A percentile compares a stretch with the other conserved stretches of the same genome.
phyloP scores from a whole-genome alignment of 2,797 vertebrate genomes.

The Anniella stebbinsi region DNA sequence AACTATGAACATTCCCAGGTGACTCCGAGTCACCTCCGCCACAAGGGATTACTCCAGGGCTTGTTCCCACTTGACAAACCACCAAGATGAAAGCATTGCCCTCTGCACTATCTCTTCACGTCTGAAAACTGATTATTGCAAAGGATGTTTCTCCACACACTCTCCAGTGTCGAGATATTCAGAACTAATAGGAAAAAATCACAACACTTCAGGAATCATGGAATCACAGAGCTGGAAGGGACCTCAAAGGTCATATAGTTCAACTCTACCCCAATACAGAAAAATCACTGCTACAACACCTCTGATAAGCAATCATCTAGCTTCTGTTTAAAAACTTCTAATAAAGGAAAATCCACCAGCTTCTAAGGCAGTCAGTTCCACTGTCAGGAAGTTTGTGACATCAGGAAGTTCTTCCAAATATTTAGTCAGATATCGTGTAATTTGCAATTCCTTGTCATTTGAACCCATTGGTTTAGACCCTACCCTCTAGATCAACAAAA shows the following conservation, averaged over 20 bases:
- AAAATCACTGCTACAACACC: background rate
- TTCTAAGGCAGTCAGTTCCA: too few relatives aligned
- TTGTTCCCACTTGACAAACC: slow-evolving; percentile 59
- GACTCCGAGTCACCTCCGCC: slow-evolving; percentile 10
- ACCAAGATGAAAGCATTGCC: background rate
- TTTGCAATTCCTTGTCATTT: too few relatives aligned
- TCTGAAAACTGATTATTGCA: background rate
- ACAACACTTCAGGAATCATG: background rate
- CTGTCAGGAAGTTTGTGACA: too few relatives aligned
- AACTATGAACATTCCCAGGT: background rate
- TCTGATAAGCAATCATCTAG: background rate
- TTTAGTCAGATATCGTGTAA: too few relatives aligned
- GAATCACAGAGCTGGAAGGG: background rate
- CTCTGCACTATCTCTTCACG: background rate
- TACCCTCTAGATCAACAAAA: too few relatives aligned
- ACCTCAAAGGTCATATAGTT: background rate
- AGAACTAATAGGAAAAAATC: background rate
- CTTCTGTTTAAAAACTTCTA: background rate
- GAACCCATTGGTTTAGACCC: too few relatives aligned
- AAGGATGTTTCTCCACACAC: background rate
- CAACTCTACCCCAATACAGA: background rate
- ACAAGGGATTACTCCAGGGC: background rate
- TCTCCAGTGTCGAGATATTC: background rate
- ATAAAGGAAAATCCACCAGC: too few relatives aligned
- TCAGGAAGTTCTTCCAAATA: too few relatives aligned